Conservation (phyloP, 2,113 vertebrate genomes). For the Indicator maculatus region DNA sequence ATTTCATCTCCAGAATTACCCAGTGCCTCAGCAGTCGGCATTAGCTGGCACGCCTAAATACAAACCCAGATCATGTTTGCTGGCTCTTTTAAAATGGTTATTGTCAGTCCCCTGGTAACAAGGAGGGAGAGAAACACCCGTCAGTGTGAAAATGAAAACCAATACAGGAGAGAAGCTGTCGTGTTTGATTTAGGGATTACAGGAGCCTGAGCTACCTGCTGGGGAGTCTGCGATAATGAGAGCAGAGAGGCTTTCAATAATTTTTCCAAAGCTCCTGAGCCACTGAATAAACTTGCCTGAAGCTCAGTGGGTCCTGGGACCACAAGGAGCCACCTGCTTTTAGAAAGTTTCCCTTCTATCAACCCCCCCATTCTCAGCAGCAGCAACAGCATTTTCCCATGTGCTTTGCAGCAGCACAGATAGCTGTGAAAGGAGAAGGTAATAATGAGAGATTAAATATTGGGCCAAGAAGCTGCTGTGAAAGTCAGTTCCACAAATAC, state of each 20-base stretch:
- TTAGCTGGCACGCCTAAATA: neutral
- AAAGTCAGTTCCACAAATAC: neutral
- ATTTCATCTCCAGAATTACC: neutral
- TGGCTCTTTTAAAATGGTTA: neutral
- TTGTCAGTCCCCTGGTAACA: neutral
- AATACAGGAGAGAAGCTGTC: neutral
- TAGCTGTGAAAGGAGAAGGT: neutral
- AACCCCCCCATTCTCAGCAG: neutral
- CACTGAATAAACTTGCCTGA: neutral
- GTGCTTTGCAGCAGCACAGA: neutral
- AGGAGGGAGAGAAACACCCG: neutral
- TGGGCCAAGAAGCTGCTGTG: neutral
- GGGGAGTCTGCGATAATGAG: neutral
- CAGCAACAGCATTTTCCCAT: neutral
- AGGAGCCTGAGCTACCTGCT: constrained; percentile 4
- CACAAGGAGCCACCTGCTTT: neutral
- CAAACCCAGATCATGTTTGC: neutral
- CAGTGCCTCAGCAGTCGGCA: neutral
- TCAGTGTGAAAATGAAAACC: neutral
- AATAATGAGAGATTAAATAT: neutral
- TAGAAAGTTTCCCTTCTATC: neutral
- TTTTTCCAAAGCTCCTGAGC: neutral
- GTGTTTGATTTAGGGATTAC: constrained; percentile 27
- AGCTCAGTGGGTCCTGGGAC: neutral
- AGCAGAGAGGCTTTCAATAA: neutral